Conservation (phyloP, 2,797 vertebrate genomes). For the Dendrocincla fuliginosa region DNA sequence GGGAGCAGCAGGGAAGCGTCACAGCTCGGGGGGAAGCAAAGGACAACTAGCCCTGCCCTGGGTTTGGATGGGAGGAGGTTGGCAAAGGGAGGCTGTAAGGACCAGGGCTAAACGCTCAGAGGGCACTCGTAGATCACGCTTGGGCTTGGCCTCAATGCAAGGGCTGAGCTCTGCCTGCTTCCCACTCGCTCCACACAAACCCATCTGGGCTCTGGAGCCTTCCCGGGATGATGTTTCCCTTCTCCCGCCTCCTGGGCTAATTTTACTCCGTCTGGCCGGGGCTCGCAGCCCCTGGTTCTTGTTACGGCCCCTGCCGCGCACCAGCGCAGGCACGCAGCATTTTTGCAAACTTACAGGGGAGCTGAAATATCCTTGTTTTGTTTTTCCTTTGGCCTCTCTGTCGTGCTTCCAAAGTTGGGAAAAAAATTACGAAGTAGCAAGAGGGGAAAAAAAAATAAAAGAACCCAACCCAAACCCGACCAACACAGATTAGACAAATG, state of each 20-base stretch:
- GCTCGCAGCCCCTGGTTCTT: slow-evolving; percentile 36
- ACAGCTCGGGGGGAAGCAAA: fast-evolving
- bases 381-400: neutral
- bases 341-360: slow-evolving; percentile 13
- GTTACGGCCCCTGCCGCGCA: slow-evolving; percentile 4
- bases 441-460: neutral
- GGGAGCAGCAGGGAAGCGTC: neutral
- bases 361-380: slow-evolving; percentile 35
- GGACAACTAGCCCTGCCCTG: fast-evolving
- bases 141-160: fast-evolving
- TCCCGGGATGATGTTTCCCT: neutral
- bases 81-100: neutral
- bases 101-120: neutral
- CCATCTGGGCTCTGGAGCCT: neutral
- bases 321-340: slow-evolving; percentile 27
- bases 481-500: neutral
- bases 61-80: neutral
- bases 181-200: neutral
- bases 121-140: neutral
- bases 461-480: neutral
- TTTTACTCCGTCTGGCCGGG: slow-evolving; percentile 22
- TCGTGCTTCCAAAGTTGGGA: slow-evolving; percentile 25
- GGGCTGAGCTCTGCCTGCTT: neutral
- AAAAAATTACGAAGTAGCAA: slow-evolving; percentile 2
- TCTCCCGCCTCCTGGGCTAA: slow-evolving; percentile 19